Evolutionary conservation across 2,113 vertebrate species (phyloP).

Genomic region (Pluvialis apricaria): DNA sequence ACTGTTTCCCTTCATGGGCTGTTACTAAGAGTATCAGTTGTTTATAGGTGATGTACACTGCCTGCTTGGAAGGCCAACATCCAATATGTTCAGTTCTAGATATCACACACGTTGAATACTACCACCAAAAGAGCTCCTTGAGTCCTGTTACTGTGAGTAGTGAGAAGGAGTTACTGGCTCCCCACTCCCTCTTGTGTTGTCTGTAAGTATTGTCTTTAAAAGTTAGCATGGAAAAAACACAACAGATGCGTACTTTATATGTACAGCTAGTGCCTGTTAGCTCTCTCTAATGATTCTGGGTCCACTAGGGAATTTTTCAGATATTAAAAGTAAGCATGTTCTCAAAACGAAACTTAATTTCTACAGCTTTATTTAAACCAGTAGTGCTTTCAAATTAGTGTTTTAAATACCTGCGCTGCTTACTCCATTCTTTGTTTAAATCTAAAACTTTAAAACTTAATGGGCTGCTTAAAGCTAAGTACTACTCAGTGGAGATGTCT

Average conservation of each 20-base stretch:
- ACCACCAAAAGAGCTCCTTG: neutral
- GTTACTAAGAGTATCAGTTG: neutral
- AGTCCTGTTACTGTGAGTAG: neutral
- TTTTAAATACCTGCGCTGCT: neutral
- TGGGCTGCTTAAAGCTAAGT: neutral
- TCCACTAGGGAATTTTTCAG: neutral
- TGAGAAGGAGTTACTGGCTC: constrained; percentile 2
- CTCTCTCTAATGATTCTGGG: neutral
- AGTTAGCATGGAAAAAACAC: neutral
- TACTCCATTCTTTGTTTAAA: neutral
- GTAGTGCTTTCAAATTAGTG: neutral
- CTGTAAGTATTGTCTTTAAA: neutral
- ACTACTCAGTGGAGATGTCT: neutral
- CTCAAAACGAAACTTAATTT: neutral
- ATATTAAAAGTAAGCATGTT: neutral
- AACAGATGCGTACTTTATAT: neutral
- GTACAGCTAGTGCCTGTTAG: neutral
- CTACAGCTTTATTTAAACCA: neutral
- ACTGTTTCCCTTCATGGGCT: neutral
- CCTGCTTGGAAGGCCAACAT: neutral
- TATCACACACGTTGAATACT: neutral
- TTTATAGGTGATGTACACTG: neutral
- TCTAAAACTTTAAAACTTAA: neutral
- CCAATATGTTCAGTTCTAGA: neutral
- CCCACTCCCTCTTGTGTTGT: constrained; percentile 16